Evolutionary conservation across 2,888 invertebrate genomes (phyloP), one percentile per base, ranked within the genome.

Genomic region (Trissolcus japonicus): DNA sequence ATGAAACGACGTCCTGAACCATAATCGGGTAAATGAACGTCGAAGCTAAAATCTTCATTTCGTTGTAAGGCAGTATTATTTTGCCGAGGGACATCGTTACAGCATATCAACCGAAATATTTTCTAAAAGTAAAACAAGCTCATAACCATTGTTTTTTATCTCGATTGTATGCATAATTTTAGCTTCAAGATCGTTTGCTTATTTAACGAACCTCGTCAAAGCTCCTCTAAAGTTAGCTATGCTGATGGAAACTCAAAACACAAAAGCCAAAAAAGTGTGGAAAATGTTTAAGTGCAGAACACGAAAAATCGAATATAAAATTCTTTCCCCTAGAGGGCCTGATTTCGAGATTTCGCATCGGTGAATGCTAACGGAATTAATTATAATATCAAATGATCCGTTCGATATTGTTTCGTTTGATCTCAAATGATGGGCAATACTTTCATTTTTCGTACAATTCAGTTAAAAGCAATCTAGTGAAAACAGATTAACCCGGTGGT

Each of bases 371-470:
- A 72, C 67, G 62, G 11, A 71, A 41, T 29, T 48, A 76, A 72
- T 76, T 67, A 57, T 67, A 67, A 72, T 72, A 62, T 53, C 55
- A 71, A 72, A 67, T 67, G 62, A 35, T 59, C 16, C 35, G 56
- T 67, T 72, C 67, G 59, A 55, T 59, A 63, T 60, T 69, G 65
- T 56, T 17, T 19, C 48, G 54, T 57, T 55, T 55, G 69, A 66
- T 61, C 60, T 51, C 29, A 43, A 57, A 62, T 57, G 71, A 76
- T 67, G 54, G 59, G 48, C 61, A 56, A 61, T 76, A 62, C 66
- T 71, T 62, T 7, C 57, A 76, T 66, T 72, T 76, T 76, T 72
- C 67, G 71, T 76, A 66, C 55, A 76, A 66, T 71, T 61, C 60
- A 40, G 21, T 50, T 71, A 66, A 71, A 71, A 76, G 71, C 66